Base-by-base conservation (phyloP, 2,113 vertebrate species). In the Sylvicapra grimmia region DNA sequence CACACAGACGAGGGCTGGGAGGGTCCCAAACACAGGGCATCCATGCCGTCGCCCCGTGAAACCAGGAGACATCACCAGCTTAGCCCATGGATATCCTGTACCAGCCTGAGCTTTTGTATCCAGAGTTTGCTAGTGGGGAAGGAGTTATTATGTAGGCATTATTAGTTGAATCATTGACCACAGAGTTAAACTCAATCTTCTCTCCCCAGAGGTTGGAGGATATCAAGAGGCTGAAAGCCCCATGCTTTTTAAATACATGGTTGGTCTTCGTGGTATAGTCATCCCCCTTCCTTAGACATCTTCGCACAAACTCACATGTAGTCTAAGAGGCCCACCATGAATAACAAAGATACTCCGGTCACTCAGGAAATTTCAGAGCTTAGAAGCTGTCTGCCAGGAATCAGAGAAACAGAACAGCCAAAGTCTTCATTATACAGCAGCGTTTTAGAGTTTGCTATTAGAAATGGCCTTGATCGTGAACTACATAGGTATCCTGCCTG, bases 401-500 rank as follows among this genome's bases (percentile, higher is more conserved):
- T 36, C 53, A 89, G 31, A 6, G 54, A 58, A 49, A 90, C 86
- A 65, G 61, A 47, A 49, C 47, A 97, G n/a, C 11, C n/a, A 23
- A 84, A 95, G 36, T 83, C 33, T 44, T 93, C 87, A 63, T 85
- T 95, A 31, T n/a, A 77, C 9, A 90, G 53, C 49, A 77, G 58
- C n/a, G 0, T 33, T 93, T 79, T 77, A 87, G 61, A 13, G 6
- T 68, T 83, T 90, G 29, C 82, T 90, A 1, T 51, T 59, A 77
- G 49, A 90, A 93, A 63, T 63, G 31, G 6, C 51, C 12, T 90
- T 90, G 36, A 63, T 85, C 49, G 6, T 79, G 53, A 85, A 29
- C 12, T 51, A 18, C 15, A 21, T 25, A 47, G n/a, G 58, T 59
- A 21, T 5, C 25, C 19, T 85, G 47, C 79, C 44, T 58, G 53